phyloP scores from a whole-genome alignment of 2,797 vertebrate genomes.

The Channa striata region DNA sequence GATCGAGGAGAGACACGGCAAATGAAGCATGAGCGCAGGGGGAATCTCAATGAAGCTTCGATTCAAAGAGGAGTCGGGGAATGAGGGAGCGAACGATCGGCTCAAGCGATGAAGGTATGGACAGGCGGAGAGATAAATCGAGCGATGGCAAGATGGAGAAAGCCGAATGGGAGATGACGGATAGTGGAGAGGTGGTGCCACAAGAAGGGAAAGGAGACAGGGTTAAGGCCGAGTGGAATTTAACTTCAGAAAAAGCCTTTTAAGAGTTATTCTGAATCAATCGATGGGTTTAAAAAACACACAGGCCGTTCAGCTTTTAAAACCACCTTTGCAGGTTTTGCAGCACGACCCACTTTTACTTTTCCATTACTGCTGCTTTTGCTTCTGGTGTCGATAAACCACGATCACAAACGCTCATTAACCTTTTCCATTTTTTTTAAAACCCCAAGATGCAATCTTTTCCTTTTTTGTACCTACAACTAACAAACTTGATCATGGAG shows the following conservation, averaged over 20 bases:
- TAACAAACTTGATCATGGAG: too few species aligned
- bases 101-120: conserved; percentile 20
- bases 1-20: conserved; percentile 18
- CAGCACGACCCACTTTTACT: too few species aligned
- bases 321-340: too few species aligned
- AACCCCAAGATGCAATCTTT: too few species aligned
- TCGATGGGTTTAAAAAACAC: too few species aligned
- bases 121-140: conserved; percentile 9
- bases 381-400: too few species aligned
- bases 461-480: too few species aligned
- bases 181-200: conserved; percentile 6
- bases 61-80: conserved; percentile 33
- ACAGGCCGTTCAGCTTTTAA: too few species aligned
- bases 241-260: background rate
- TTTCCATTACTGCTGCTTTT: too few species aligned
- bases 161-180: background rate
- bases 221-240: background rate
- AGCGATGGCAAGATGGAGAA: conserved; percentile 16
- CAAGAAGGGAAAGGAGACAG: background rate
- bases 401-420: too few species aligned
- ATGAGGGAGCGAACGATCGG: background rate
- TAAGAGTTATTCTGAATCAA: too few species aligned
- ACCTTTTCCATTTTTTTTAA: too few species aligned
- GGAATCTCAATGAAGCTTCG: conserved; percentile 45
- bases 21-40: conserved; percentile 24